A percentile compares a stretch with the other conserved stretches of the same genome.
phyloP scores from a whole-genome alignment of 2,113 vertebrate species.

The Thymallus thymallus region DNA sequence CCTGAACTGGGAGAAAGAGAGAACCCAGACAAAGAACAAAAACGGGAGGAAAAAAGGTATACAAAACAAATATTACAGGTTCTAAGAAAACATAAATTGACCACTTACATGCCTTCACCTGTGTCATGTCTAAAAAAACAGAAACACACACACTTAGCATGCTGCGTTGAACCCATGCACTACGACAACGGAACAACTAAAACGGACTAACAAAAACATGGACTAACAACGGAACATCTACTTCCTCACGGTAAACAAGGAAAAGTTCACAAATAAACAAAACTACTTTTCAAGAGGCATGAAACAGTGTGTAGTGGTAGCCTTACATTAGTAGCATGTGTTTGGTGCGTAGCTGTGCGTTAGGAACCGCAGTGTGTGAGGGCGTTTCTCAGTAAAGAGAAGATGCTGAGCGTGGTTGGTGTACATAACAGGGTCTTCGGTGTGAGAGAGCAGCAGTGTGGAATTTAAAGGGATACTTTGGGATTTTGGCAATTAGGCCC shows the following conservation, averaged over 20 bases:
- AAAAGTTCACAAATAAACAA: conserved; percentile 10
- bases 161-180: conserved; percentile 80
- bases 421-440: too few species aligned
- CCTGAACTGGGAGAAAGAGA: conserved; percentile 1
- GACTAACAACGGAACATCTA: not conserved
- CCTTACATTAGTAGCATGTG: conserved; percentile 25
- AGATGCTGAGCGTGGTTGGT: not conserved
- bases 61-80: conserved; percentile 5
- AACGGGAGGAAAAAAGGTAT: too few species aligned
- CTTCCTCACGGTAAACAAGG: not conserved
- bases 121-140: conserved; percentile 90
- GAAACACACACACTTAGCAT: conserved; percentile 81
- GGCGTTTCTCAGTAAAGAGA: conserved; percentile 4
- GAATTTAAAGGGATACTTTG: not conserved
- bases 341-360: conserved; percentile 44
- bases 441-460: not conserved
- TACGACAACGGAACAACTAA: conserved; percentile 65
- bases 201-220: not conserved
- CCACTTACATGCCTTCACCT: conserved; percentile 96
- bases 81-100: conserved; percentile 75
- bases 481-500: too few species aligned
- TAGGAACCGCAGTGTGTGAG: conserved; percentile 48
- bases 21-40: conserved; percentile 15
- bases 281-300: not conserved
- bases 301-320: conserved; percentile 21